Base-by-base conservation (phyloP, 2,113 vertebrate species). In the Acrocephalus arundinaceus region DNA sequence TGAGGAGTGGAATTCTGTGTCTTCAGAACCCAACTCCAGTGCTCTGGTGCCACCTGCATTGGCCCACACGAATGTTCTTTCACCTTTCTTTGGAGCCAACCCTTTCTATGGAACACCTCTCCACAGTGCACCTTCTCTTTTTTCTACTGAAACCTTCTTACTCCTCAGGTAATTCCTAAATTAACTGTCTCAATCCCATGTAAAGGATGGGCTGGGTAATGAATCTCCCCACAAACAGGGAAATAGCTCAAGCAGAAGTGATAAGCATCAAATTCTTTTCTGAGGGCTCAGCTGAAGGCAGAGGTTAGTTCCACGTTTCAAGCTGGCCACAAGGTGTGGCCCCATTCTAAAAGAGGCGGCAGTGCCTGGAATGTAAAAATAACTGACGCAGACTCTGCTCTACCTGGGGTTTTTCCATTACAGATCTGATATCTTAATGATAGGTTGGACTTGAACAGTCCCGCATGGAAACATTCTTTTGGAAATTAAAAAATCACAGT, bases 351-450 rank as follows among this genome's bases (percentile, higher is more conserved):
- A 85, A 19, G 15, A n/a, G 55, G 86, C 74, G 90, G 63, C 78
- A 85, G 66, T 55, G 91, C 66, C 62, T 91, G 93, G 94, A 93
- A 96, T 90, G 78, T 49, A 62, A 62, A 83, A 93, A 61, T 58
- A 66, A 79, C 63, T 85, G 78, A 76, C 2, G 6, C 58, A 95
- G 66, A 70, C 49, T 82, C 20, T 33, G 58, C 57, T 82, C 58
- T 79, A 90, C 85, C 94, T 93, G 91, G 39, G 28, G 39, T 55
- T 89, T 93, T 96, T 89, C 81, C 85, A 94, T 73, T 67, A 33
- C 13, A 94, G 58, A 87, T 65, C 51, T 76, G 78, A 83, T 63
- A 91, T 58, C 63, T 80, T 88, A 84, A 92, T 81, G 79, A 77
- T n/a, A 75, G 65, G 59, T 61, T 87, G 63, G 68, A 68, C 35